Percentiles rank a stretch among this genome's conserved stretches.
Evolutionary conservation across 1,140 invertebrate species (phyloP).

Genomic region (Schmidtea mediterranea): DNA sequence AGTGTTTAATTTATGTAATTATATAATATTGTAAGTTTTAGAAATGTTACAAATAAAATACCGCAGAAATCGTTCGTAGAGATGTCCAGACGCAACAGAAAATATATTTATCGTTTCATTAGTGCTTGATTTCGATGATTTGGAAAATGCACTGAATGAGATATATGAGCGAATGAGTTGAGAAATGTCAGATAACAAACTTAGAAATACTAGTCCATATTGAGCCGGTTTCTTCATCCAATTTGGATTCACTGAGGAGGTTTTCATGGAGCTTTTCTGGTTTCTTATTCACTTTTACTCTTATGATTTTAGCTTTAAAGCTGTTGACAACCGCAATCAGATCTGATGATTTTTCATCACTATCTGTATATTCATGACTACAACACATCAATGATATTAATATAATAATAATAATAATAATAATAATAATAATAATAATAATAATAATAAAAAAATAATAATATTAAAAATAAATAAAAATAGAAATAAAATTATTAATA

Average conservation of each 20-base stretch:
- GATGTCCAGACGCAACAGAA: constrained; percentile 84
- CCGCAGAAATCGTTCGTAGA: constrained; percentile 74
- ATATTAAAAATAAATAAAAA: no score
- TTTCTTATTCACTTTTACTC: constrained; percentile 62
- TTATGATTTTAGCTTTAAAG: constrained; percentile 61
- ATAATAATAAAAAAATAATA: no score
- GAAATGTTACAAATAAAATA: constrained; percentile 10
- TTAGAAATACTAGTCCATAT: no score
- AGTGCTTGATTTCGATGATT: not conserved
- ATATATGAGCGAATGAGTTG: no score
- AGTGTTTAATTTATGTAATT: no score
- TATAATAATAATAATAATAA: not conserved
- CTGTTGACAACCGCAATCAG: constrained; percentile 61
- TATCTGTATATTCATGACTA: constrained; percentile 47
- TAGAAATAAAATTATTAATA: no score
- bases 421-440: no score
- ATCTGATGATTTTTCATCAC: constrained; percentile 31
- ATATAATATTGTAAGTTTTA: not conserved
- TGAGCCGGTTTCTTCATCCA: no score
- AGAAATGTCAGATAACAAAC: no score
- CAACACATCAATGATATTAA: constrained; percentile 6
- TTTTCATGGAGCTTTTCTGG: constrained; percentile 55
- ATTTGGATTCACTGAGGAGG: constrained; percentile 40
- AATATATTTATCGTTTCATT: constrained; percentile 77
- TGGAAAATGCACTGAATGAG: not conserved